Conservation (phyloP, 2,113 vertebrate species). For the Catharus minimus region DNA sequence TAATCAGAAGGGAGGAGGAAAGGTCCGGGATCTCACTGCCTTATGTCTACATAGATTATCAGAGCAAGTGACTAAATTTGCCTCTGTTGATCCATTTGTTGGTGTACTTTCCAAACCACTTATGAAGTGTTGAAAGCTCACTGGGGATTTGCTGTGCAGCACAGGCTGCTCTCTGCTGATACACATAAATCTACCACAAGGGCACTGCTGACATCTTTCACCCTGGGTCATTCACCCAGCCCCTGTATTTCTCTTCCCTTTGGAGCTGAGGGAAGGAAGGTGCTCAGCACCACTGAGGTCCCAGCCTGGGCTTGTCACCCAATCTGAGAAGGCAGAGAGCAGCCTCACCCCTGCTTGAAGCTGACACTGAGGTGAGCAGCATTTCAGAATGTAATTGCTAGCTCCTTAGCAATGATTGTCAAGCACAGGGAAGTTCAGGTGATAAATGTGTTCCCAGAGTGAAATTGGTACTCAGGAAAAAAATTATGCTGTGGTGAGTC, state of each 20-base stretch:
- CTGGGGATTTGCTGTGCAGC: neutral
- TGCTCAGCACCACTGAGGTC: neutral
- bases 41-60: neutral
- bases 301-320: neutral
- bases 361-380: neutral
- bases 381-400: neutral
- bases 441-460: neutral
- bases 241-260: neutral
- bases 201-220: neutral
- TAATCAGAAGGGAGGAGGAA: neutral
- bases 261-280: neutral
- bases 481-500: neutral
- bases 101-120: neutral
- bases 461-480: neutral
- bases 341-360: neutral
- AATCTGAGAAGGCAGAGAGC: neutral
- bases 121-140: neutral
- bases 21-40: neutral
- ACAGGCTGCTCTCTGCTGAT: neutral
- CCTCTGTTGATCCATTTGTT: neutral
- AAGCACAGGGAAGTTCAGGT: neutral
- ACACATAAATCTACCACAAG: neutral
- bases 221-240: neutral
- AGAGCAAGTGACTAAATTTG: neutral
- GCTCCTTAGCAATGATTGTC: neutral